Base-by-base conservation (phyloP, 2,113 vertebrate genomes). In the Typhlomys cinereus region DNA sequence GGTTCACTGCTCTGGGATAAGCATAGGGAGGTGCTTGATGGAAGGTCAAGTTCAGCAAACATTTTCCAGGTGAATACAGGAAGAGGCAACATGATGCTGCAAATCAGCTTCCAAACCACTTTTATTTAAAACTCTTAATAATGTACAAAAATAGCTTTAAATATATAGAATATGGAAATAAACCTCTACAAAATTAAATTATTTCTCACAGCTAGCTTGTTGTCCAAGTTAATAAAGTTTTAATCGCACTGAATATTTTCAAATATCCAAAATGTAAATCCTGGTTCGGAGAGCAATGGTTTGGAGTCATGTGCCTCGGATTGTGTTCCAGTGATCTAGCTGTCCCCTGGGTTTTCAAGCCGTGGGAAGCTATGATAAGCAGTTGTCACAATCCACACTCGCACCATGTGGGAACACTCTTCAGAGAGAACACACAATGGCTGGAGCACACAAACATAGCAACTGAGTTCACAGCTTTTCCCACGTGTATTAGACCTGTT, bases 121-220 rank as follows among this genome's bases (percentile, higher is more conserved):
- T 96, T 96, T 97, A 97, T 94, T 96, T 92, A 94, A 97, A 95
- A 89, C 59, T 89, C 71, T 54, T 46, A 59, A 90, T 81, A 91
- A 4, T 69, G 31, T 91, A 93, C 79, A 96, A 95, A 97, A 95
- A 95, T 95, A 94, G 50, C 52, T 91, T 91, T 78, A 84, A 57
- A 78, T 54, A 88, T 59, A 93, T 52, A 84, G 80, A 86, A 50
- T 90, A 85, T n/a, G 90, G 81, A 95, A 95, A 94, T 88, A 96
- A 34, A 92, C 36, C 20, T 94, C 52, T 93, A 84, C 41, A 94
- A 93, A 95, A 88, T 91, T 92, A 95, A 91, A 71, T 88, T 88
- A 85, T 84, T 91, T 93, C 90, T 89, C 62, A 88, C 5, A 76
- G 67, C 88, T 89, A 76, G 67, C 88, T 89, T 85, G 59, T 62